phyloP scores from a whole-genome alignment of 2,797 vertebrate genomes.

The Cetoscarus ocellatus region DNA sequence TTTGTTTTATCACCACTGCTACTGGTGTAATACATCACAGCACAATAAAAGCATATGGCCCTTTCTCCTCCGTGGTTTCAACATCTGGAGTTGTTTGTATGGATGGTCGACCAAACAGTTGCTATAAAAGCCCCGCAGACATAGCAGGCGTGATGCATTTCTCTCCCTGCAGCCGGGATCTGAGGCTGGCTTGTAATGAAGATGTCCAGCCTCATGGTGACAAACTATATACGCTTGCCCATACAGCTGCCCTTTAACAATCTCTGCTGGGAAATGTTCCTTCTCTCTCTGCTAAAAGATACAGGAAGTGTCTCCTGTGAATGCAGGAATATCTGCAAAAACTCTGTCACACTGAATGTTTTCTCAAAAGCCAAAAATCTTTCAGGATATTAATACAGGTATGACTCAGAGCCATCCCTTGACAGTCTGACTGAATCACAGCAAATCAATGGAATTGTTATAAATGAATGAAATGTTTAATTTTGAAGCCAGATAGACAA shows the following conservation, averaged over 20 bases:
- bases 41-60: conserved; percentile 49
- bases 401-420: too few species aligned
- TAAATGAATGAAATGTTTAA: too few species aligned
- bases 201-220: conserved; percentile 57
- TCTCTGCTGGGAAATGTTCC: conserved; percentile 23
- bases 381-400: too few species aligned
- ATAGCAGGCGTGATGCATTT: conserved; percentile 56
- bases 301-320: neutral
- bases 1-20: conserved; percentile 26
- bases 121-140: conserved; percentile 49
- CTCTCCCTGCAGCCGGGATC: conserved; percentile 38
- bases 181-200: conserved; percentile 56
- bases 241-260: conserved; percentile 46
- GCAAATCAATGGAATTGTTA: too few species aligned
- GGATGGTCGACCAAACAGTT: conserved; percentile 62
- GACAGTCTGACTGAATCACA: too few species aligned
- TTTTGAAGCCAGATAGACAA: too few species aligned
- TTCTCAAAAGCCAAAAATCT: too few species aligned
- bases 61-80: conserved; percentile 43
- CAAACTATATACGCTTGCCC: conserved; percentile 30
- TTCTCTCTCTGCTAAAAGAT: conserved; percentile 5
- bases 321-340: neutral
- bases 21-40: conserved; percentile 47
- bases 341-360: too few species aligned
- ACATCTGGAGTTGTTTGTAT: conserved; percentile 69